A percentile compares a stretch with the other conserved stretches of the same genome.
Evolutionary conservation across 2,888 invertebrate species (phyloP).

Genomic region (Hydrotaea cyrtoneurina): DNA sequence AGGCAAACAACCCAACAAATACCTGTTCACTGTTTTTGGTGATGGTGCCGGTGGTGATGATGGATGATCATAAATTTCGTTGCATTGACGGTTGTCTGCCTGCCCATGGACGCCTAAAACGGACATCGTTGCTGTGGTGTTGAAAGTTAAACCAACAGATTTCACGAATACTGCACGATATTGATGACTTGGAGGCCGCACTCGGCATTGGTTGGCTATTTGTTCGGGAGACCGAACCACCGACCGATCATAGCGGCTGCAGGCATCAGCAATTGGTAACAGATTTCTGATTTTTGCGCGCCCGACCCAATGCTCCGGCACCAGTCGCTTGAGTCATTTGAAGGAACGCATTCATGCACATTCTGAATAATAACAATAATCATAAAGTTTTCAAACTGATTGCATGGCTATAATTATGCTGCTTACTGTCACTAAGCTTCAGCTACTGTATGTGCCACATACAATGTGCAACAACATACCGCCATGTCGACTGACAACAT

Average conservation of each 20-base stretch:
- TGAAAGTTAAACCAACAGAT: conserved; percentile 21
- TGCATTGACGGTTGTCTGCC: conserved; percentile 1
- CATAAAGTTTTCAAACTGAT: conserved; percentile 62
- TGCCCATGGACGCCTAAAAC: conserved; percentile 8
- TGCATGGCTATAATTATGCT: conserved; percentile 55
- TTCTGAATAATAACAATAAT: conserved; percentile 68
- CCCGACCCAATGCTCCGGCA: too few species aligned
- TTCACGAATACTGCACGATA: not conserved
- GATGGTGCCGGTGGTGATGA: conserved; percentile 47
- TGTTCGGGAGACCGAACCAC: not conserved
- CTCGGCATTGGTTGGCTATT: not conserved
- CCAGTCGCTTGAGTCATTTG: not conserved
- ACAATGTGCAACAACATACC: not conserved
- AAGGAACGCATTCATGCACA: conserved; percentile 42
- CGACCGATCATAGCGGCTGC: not conserved
- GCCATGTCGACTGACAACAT: not conserved
- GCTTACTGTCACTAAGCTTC: conserved; percentile 59
- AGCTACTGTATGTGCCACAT: conserved; percentile 42
- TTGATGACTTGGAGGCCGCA: not conserved
- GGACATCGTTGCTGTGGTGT: not conserved
- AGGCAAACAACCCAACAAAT: not conserved
- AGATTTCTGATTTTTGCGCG: conserved; percentile 10
- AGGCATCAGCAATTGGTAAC: conserved; percentile 24
- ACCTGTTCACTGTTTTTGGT: conserved; percentile 7
- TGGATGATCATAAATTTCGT: conserved; percentile 63